Percentiles rank a stretch among this genome's conserved stretches.
phyloP scores from a whole-genome alignment of 2,113 vertebrate genomes.

The Sphaerodactylus townsendi region DNA sequence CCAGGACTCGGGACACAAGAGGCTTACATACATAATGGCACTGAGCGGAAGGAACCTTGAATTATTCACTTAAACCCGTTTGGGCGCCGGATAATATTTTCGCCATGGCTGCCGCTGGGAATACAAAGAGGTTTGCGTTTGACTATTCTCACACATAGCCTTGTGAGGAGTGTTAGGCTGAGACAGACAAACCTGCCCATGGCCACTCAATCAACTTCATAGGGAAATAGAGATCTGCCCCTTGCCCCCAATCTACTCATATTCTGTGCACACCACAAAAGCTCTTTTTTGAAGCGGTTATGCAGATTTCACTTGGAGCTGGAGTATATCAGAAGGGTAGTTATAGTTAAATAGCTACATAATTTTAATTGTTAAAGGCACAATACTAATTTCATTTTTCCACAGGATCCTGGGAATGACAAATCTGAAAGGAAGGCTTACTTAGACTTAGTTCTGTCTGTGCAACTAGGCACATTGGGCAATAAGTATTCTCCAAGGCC shows the following conservation, averaged over 20 bases:
- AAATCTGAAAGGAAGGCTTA: no score
- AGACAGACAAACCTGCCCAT: not conserved
- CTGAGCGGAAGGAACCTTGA: conserved; percentile 24
- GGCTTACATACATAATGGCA: not conserved
- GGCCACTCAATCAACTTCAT: not conserved
- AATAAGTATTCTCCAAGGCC: no score
- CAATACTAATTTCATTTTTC: not conserved
- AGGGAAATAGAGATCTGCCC: not conserved
- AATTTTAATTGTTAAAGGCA: not conserved
- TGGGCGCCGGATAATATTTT: no score
- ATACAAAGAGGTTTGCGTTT: not conserved
- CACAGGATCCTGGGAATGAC: not conserved
- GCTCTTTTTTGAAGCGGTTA: no score
- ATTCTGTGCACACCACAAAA: no score
- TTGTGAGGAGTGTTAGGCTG: not conserved
- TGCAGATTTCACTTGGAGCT: no score
- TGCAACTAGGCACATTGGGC: no score
- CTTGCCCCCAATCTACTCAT: no score
- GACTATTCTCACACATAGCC: not conserved
- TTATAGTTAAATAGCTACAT: no score
- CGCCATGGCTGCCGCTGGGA: no score
- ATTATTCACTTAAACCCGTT: not conserved
- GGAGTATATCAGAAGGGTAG: no score
- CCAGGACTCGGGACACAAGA: conserved; percentile 11
- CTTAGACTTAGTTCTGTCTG: no score